Base-by-base conservation (phyloP, 1,140 invertebrate species). In the Araneus ventricosus region DNA sequence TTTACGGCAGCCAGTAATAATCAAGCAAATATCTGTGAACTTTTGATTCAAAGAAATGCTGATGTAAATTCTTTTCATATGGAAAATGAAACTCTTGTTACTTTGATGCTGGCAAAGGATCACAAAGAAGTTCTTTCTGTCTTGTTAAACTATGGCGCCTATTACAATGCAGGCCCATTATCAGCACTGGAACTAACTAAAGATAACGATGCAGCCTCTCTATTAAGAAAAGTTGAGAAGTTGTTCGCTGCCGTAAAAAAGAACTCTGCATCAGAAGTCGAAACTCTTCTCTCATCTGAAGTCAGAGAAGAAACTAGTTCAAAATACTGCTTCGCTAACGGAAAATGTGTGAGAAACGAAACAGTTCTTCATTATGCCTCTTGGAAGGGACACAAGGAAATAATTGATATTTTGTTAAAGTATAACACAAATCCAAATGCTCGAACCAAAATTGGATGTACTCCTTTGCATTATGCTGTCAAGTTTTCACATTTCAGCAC, bases 331-430 rank as follows among this genome's bases (percentile, higher is more conserved):
- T 67, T 67, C n/a, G 30, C 37, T 30, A 87, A 87, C 63, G 85
- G 22, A 6, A 87, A 87, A 22, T 27, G 52, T 63, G 6, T 34
- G 24, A 27, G 4, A n/a, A 67, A 88, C 67, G 34, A 39, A 41
- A 63, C 91, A 24, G 27, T 95, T 10, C 92, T 96, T 10, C 95
- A 95, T 92, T 95, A 95, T 80, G 95, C 95, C 7, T 94, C 95
- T 10, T 88, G 89, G 27, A 94, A 94, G 75, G 95, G 95, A 10
- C 95, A 95, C 89, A 95, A 95, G 24, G 95, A 95, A 94, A 95
- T 95, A 10, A 95, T 95, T n/a, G 95, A 95, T 82, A 85, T 95
- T 30, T 95, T 96, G 86, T 80, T 90, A 27, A 52, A 90, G 14
- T 20, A 90, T 24, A 61, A 82, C 30, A 41, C 45, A 0, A 90